Conservation (phyloP, 2,113 vertebrate species). For the Myotis davidii region DNA sequence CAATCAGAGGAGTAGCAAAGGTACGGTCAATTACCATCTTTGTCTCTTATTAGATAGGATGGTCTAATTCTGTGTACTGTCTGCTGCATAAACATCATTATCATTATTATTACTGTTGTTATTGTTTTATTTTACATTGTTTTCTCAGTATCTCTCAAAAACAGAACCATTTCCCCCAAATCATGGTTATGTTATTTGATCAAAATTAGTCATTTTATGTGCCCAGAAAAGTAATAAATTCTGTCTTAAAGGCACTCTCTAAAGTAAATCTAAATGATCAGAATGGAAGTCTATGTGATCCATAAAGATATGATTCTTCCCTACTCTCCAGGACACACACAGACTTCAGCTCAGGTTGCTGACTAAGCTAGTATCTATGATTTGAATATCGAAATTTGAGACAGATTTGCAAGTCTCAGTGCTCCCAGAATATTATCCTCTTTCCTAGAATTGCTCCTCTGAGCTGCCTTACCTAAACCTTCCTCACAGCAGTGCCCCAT, state of each 20-base stretch:
- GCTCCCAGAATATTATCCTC: background rate
- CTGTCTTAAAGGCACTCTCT: background rate
- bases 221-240: background rate
- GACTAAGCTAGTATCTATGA: background rate
- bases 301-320: background rate
- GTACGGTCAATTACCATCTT: too few species aligned
- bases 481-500: background rate
- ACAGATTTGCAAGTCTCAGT: background rate
- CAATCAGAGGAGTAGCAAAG: too few species aligned
- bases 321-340: background rate
- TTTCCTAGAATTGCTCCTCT: background rate
- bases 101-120: background rate
- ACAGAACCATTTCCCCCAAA: background rate
- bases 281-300: background rate
- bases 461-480: background rate
- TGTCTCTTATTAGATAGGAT: too few species aligned
- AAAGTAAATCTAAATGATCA: background rate
- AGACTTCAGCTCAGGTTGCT: background rate
- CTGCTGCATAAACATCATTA: background rate
- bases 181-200: background rate
- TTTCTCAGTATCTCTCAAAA: background rate
- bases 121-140: background rate
- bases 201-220: background rate
- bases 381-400: background rate
- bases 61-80: background rate